Conservation (phyloP, 92 coral and sea anemone genomes). For the Zoanthus sansibaricus region DNA sequence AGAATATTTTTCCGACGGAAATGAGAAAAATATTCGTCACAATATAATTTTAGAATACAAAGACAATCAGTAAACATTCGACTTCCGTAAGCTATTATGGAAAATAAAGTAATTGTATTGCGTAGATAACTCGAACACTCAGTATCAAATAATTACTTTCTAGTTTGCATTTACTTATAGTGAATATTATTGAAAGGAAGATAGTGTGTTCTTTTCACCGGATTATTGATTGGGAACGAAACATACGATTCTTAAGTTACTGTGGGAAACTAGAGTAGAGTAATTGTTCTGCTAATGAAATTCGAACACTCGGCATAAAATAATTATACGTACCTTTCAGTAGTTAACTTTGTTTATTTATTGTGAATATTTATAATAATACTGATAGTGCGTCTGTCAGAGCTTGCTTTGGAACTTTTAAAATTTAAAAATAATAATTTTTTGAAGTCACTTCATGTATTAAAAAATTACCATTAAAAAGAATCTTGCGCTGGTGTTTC, state of each 20-base stretch:
- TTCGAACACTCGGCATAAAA: too few species aligned
- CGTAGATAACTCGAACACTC: background rate
- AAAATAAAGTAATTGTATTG: background rate
- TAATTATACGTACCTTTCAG: too few species aligned
- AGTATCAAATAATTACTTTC: background rate
- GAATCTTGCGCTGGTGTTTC: too few species aligned
- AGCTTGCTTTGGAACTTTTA: too few species aligned
- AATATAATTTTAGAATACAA: background rate
- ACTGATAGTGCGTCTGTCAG: too few species aligned
- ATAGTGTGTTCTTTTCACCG: background rate
- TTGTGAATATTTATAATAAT: background rate
- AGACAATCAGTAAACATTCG: constrained; percentile 1
- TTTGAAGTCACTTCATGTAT: too few species aligned
- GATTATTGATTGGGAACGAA: background rate
- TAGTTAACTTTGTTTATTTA: too few species aligned
- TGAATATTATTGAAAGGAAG: background rate
- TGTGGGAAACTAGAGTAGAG: too few species aligned
- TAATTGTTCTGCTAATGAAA: too few species aligned
- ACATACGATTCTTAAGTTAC: background rate
- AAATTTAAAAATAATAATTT: too few species aligned
- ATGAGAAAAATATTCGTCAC: background rate
- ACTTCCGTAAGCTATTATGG: background rate
- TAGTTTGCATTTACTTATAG: constrained; percentile 10
- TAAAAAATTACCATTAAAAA: too few species aligned
- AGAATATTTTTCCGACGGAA: background rate